phyloP scores from a whole-genome alignment of 2,888 invertebrate species.

The Psococerastis gibbosa region DNA sequence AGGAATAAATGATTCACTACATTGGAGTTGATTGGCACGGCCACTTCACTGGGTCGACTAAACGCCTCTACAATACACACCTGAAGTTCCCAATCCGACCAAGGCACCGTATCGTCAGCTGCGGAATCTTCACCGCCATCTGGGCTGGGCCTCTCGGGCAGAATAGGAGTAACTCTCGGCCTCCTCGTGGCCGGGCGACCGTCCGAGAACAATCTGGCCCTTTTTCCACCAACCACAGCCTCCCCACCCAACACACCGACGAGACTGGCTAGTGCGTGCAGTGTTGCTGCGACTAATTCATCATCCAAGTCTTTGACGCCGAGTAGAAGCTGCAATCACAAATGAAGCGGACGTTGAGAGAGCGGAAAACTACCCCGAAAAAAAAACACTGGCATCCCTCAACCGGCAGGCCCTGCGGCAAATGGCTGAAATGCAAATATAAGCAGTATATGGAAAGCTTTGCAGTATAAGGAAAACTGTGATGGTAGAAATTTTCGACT shows the following conservation, averaged over 20 bases:
- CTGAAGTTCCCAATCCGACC: conserved; percentile 69
- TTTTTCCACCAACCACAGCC: conserved; percentile 66
- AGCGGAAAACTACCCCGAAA: not conserved
- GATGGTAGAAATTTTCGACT: too few relatives aligned
- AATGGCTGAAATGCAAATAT: too few relatives aligned
- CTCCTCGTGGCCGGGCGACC: conserved; percentile 48
- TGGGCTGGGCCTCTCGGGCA: conserved; percentile 60
- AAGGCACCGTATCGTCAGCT: conserved; percentile 44
- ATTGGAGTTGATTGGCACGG: too few relatives aligned
- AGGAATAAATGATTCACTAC: too few relatives aligned
- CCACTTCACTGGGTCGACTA: too few relatives aligned
- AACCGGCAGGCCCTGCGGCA: too few relatives aligned
- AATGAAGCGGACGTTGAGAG: not conserved
- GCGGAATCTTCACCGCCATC: conserved; percentile 58
- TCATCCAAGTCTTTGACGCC: conserved; percentile 80
- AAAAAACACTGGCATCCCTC: too few relatives aligned
- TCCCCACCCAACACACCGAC: conserved; percentile 70
- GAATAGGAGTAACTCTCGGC: conserved; percentile 20
- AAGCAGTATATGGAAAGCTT: not conserved
- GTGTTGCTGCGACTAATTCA: conserved; percentile 57
- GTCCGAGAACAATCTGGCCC: conserved; percentile 66
- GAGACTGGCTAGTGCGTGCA: conserved; percentile 62
- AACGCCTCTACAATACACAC: too few relatives aligned
- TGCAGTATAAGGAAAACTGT: conserved; percentile 1
- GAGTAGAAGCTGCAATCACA: conserved; percentile 42